Conservation (phyloP, 2,113 vertebrate genomes). For the Salvator merianae region DNA sequence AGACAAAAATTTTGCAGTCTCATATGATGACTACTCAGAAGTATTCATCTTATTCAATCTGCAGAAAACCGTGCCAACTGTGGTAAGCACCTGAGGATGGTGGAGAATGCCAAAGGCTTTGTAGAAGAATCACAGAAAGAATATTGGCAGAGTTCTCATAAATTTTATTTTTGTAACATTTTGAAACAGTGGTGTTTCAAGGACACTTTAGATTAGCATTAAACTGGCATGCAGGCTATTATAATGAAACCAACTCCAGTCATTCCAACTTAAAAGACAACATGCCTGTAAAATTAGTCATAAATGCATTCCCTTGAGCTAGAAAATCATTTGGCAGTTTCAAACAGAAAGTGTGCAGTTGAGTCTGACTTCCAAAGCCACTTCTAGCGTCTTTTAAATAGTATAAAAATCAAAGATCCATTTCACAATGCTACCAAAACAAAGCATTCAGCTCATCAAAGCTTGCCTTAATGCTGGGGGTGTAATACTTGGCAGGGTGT, state of each 20-base stretch:
- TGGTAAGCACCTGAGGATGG: slow-evolving; percentile 56
- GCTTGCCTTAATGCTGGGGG: slow-evolving; percentile 71
- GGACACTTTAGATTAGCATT: slow-evolving; percentile 78
- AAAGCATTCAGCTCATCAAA: slow-evolving; percentile 61
- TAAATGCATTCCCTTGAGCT: slow-evolving; percentile 27
- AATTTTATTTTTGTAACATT: slow-evolving; percentile 65
- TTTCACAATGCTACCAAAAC: slow-evolving; percentile 21
- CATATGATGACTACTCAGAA: not conserved
- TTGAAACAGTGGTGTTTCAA: slow-evolving; percentile 60
- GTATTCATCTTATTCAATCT: slow-evolving; percentile 49
- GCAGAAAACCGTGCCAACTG: slow-evolving; percentile 44
- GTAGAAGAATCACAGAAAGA: slow-evolving; percentile 72
- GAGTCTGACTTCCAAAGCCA: slow-evolving; percentile 51
- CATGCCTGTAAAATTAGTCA: slow-evolving; percentile 35
- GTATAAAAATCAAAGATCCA: slow-evolving; percentile 39
- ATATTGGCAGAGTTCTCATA: slow-evolving; percentile 56
- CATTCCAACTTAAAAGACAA: slow-evolving; percentile 52
- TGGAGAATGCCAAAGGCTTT: slow-evolving; percentile 67
- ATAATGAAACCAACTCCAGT: slow-evolving; percentile 70
- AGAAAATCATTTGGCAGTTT: slow-evolving; percentile 60
- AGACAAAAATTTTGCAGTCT: too few species aligned
- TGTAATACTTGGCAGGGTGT: slow-evolving; percentile 49
- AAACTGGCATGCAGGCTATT: slow-evolving; percentile 67
- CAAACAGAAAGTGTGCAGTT: slow-evolving; percentile 38
- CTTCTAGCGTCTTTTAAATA: slow-evolving; percentile 29